A percentile compares a stretch with the other conserved stretches of the same genome.
Conservation (phyloP, 1,140 invertebrate species). For the Macrosteles quadrilineatus region DNA sequence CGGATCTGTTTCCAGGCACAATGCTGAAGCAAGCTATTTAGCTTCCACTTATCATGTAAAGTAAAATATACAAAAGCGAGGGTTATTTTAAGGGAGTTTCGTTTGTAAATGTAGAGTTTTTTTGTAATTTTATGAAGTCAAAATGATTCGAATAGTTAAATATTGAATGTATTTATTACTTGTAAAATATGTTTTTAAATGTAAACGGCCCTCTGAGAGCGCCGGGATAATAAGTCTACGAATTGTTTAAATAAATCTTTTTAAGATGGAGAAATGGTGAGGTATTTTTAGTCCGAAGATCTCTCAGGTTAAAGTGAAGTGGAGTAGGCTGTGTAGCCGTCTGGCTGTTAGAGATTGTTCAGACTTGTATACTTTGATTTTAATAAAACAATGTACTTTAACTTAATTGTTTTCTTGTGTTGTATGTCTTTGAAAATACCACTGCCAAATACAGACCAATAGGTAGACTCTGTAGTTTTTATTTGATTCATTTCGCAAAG, state of each 20-base stretch:
- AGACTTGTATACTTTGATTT: neutral
- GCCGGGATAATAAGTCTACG: neutral
- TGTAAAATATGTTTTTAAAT: neutral
- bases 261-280: neutral
- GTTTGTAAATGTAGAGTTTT: neutral
- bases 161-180: neutral
- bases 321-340: slow-evolving; percentile 14
- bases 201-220: neutral
- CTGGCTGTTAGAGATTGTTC: slow-evolving; percentile 6
- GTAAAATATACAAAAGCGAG: neutral
- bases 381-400: slow-evolving; percentile 22
- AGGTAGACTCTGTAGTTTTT: neutral
- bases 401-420: slow-evolving; percentile 15
- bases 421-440: slow-evolving; percentile 4
- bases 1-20: slow-evolving; percentile 15
- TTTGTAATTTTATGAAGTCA: neutral
- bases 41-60: neutral
- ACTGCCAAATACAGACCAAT: slow-evolving; percentile 11
- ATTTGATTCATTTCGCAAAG: neutral
- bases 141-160: neutral
- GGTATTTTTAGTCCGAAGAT: neutral
- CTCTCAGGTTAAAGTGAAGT: neutral
- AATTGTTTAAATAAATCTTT: slow-evolving; percentile 11
- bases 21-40: neutral
- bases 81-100: neutral